Conservation (phyloP, 2,888 invertebrate genomes). For the Chalcis sispes region DNA sequence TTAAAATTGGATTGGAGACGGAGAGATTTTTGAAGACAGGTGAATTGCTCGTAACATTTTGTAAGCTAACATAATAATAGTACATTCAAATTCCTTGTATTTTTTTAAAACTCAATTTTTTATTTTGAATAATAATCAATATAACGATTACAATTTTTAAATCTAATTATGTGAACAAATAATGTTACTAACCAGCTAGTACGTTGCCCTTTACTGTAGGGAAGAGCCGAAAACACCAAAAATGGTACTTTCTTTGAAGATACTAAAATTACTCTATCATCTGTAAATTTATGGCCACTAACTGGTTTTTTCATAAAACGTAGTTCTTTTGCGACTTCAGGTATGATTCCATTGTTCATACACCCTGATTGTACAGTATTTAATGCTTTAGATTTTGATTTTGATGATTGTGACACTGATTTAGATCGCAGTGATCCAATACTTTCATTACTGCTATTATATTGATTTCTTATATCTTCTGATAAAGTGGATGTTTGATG, state of each 20-base stretch:
- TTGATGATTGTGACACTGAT: slow-evolving; percentile 77
- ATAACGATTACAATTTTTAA: slow-evolving; percentile 18
- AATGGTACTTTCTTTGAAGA: slow-evolving; percentile 88
- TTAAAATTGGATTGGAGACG: slow-evolving; percentile 65
- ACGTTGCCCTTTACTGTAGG: slow-evolving; percentile 85
- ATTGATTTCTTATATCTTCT: slow-evolving; percentile 80
- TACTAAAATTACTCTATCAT: slow-evolving; percentile 89
- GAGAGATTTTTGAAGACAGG: slow-evolving; percentile 66
- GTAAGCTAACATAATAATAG: slow-evolving; percentile 62
- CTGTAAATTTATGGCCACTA: slow-evolving; percentile 83
- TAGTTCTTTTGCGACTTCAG: slow-evolving; percentile 74
- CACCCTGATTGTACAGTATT: slow-evolving; percentile 80
- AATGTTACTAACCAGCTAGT: slow-evolving; percentile 78
- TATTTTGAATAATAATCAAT: slow-evolving; percentile 14
- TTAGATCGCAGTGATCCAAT: slow-evolving; percentile 81
- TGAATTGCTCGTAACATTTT: slow-evolving; percentile 63
- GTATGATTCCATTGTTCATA: slow-evolving; percentile 66
- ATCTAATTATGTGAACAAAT: slow-evolving; percentile 22
- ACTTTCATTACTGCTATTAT: slow-evolving; percentile 89
- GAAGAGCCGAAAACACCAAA: slow-evolving; percentile 90
- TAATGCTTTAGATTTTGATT: slow-evolving; percentile 78
- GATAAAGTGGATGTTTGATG: slow-evolving; percentile 75
- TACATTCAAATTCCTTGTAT: slow-evolving; percentile 42
- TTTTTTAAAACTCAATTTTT: background rate
- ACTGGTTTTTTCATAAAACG: slow-evolving; percentile 77